Evolutionary conservation across 2,888 invertebrate genomes (phyloP).

Genomic region (Drosophila aldrichi): DNA sequence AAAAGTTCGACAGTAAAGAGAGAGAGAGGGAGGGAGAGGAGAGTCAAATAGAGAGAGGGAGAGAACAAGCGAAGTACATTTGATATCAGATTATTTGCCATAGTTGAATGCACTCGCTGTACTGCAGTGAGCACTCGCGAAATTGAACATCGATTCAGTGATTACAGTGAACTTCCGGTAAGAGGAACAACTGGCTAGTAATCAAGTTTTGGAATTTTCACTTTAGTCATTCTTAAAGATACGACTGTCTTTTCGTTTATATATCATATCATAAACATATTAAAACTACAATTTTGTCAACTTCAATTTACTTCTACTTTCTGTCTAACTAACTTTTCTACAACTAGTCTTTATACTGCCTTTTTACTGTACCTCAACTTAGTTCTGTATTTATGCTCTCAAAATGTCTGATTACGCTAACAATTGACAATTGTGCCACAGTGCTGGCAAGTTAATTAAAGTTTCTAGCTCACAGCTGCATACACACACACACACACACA

Average conservation of each 20-base stretch:
- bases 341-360: background rate
- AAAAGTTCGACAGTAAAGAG: conserved; percentile 18
- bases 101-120: conserved; percentile 13
- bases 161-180: no score
- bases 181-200: no score
- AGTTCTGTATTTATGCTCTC: conserved; percentile 4
- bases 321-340: background rate
- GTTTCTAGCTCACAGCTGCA: conserved; percentile 23
- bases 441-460: conserved; percentile 65
- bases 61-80: background rate
- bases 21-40: background rate
- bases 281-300: background rate
- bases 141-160: background rate
- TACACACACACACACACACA: conserved; percentile 15
- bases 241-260: background rate
- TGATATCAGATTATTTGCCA: conserved; percentile 10
- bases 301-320: background rate
- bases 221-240: no score
- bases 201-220: no score
- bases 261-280: no score
- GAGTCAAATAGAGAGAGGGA: background rate
- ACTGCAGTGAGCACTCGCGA: background rate
- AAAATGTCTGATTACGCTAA: conserved; percentile 20
- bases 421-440: conserved; percentile 26
- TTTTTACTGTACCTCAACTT: background rate